These are phyloP conservation scores for Rhadina sibilatrix DNA, from an alignment of 2,113 vertebrate genomes.

Conservation along the genomic window DNA sequence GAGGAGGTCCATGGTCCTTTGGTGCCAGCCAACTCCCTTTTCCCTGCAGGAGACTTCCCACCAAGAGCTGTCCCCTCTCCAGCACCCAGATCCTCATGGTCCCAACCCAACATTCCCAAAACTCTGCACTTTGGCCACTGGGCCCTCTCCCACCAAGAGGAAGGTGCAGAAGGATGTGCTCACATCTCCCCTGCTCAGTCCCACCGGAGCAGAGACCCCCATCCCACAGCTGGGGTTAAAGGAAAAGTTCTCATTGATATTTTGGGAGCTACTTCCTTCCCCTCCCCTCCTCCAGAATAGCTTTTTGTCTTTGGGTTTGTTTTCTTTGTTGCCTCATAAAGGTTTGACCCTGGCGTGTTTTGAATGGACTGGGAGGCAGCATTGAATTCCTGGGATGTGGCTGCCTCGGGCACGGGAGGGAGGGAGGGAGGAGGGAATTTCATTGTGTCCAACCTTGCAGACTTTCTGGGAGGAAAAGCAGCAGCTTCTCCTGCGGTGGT, in stretches of 20 bases:
- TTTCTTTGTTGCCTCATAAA: conserved; percentile 13
- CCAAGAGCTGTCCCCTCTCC: not conserved
- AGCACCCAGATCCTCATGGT: not conserved
- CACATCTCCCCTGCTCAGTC: not conserved
- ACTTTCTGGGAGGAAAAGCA: not conserved
- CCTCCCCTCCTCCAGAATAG: not conserved
- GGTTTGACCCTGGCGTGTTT: not conserved
- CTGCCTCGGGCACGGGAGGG: not conserved
- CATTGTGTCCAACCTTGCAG: not conserved
- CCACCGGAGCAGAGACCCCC: not conserved
- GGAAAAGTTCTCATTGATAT: not conserved
- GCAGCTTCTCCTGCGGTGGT: not conserved
- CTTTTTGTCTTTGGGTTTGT: conserved; percentile 29
- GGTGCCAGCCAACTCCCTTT: not conserved
- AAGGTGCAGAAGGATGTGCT: not conserved
- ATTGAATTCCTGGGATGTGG: not conserved
- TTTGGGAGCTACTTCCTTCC: conserved; percentile 1
- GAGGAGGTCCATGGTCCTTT: not conserved
- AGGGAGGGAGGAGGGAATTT: not conserved
- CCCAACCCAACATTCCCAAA: not conserved
- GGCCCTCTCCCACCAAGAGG: not conserved
- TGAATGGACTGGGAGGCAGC: not conserved
- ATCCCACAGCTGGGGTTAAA: not conserved
- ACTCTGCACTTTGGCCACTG: not conserved
- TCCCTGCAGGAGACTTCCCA: not conserved